These are phyloP conservation scores for Atrichornis clamosus DNA, from an alignment of 2,113 vertebrate genomes.

Conservation along the genomic window DNA sequence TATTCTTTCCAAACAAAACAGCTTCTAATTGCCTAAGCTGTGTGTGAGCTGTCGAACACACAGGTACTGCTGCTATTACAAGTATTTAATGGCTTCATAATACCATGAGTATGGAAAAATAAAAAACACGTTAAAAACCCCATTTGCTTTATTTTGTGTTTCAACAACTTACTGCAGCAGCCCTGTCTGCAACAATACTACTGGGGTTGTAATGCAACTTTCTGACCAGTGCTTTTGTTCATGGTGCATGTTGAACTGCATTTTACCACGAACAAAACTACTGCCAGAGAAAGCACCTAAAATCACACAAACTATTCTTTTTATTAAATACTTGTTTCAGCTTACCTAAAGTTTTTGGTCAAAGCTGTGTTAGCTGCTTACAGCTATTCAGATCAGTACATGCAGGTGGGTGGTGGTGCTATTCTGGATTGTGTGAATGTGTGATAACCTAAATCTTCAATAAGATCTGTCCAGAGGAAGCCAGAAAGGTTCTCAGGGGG, in stretches of 20 bases:
- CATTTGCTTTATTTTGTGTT: not conserved
- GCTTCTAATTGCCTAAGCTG: constrained; percentile 61
- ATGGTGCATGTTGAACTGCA: not conserved
- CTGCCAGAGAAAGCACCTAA: not conserved
- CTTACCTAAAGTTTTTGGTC: not conserved
- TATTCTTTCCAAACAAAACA: constrained; percentile 43
- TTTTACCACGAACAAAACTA: not conserved
- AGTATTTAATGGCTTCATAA: constrained; percentile 51
- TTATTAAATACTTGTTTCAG: not conserved
- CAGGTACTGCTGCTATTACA: not conserved
- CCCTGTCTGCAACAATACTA: not conserved
- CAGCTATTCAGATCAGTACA: not conserved
- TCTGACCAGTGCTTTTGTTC: not conserved
- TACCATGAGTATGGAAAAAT: not conserved
- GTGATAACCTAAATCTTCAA: not conserved
- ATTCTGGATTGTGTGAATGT: not conserved
- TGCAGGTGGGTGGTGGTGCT: not conserved
- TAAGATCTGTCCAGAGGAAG: not conserved
- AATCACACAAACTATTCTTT: not conserved
- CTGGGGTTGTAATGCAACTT: not conserved
- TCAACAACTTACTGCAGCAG: not conserved
- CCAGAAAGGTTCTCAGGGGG: not conserved
- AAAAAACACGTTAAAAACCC: not conserved
- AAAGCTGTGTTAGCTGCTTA: not conserved
- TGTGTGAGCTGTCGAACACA: constrained; percentile 18